Percentiles rank a stretch among this genome's conserved stretches.
Evolutionary conservation across 1,140 invertebrate species (phyloP).

Genomic region (Eupristina koningsbergeri): DNA sequence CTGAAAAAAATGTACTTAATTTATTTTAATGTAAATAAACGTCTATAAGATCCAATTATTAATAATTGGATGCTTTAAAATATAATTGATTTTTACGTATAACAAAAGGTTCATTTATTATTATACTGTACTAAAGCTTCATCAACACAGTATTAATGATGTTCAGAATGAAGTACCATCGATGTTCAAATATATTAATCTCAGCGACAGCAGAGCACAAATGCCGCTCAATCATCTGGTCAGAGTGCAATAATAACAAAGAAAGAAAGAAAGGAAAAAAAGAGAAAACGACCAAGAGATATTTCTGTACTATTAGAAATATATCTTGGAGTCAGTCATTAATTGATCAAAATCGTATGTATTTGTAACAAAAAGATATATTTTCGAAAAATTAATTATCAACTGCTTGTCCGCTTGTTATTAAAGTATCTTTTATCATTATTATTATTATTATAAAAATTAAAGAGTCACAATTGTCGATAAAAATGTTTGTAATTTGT

Average conservation of each 20-base stretch:
- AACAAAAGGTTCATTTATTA: background rate
- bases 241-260: background rate
- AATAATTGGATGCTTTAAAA: background rate
- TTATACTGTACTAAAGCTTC: background rate
- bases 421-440: no score
- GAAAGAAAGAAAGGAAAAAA: no score
- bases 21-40: background rate
- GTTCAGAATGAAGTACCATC: background rate
- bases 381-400: no score
- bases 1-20: background rate
- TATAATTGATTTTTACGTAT: background rate
- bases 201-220: background rate
- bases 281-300: background rate
- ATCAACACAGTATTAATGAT: background rate
- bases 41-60: background rate
- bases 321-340: no score
- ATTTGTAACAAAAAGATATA: no score
- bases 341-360: no score
- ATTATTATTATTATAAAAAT: no score
- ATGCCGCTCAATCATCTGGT: background rate
- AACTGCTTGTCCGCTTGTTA: no score
- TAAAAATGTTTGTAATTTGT: no score
- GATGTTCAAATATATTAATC: background rate
- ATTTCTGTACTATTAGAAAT: no score
- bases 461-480: no score